phyloP scores from a whole-genome alignment of 2,797 vertebrate species.

The Acipenser ruthenus region DNA sequence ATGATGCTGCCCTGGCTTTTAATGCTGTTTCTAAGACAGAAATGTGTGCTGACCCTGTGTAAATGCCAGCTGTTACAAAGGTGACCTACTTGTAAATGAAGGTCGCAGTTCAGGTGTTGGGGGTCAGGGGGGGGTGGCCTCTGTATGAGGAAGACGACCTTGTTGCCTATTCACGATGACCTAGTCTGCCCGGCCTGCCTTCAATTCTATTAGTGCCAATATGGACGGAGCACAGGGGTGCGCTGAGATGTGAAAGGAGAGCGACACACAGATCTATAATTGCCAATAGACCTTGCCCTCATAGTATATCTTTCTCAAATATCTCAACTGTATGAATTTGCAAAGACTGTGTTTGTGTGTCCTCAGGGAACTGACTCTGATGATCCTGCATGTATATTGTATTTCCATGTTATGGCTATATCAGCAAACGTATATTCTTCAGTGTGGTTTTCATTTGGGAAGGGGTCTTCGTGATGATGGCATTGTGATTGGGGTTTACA shows the following conservation, averaged over 20 bases:
- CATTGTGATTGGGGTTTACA: no score
- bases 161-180: conserved; percentile 42
- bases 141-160: conserved; percentile 41
- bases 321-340: conserved; percentile 57
- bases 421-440: no score
- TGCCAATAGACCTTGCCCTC: conserved; percentile 59
- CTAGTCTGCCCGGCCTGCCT: conserved; percentile 67
- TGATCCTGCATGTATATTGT: no score
- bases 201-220: conserved; percentile 72
- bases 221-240: conserved; percentile 50
- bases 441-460: no score
- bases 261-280: conserved; percentile 53
- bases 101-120: conserved; percentile 57
- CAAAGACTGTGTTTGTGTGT: conserved; percentile 30
- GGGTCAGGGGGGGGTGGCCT: conserved; percentile 33
- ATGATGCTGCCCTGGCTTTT: conserved; percentile 52
- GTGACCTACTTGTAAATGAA: conserved; percentile 69
- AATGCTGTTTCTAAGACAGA: conserved; percentile 45
- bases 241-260: conserved; percentile 68
- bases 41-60: conserved; percentile 62
- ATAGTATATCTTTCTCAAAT: conserved; percentile 55
- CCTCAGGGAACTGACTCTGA: no score
- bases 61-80: conserved; percentile 69
- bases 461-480: no score
- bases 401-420: no score